phyloP scores from a whole-genome alignment of 30 jellyfish, hydroid and myxozoan genomes.

The Pseudorhiza aurosa region DNA sequence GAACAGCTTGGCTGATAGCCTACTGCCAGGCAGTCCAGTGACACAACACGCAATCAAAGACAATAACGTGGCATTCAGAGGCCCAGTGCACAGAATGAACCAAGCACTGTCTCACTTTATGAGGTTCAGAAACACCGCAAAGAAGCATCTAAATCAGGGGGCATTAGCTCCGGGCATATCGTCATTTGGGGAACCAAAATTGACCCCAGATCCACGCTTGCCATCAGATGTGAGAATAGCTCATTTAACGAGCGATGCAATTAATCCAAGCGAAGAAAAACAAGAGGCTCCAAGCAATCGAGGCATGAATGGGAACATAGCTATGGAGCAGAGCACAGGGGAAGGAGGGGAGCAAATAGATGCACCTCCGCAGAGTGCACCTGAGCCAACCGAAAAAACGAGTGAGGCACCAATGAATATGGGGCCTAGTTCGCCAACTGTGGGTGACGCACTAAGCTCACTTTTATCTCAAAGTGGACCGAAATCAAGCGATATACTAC shows the following conservation, averaged over 20 bases:
- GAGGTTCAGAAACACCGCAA: constrained; percentile 14
- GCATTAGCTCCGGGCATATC: neutral
- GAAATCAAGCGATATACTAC: constrained; percentile 36
- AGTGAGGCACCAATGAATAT: neutral
- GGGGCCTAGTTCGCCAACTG: constrained; percentile 18
- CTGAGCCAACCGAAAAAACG: neutral
- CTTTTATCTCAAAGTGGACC: constrained; percentile 49
- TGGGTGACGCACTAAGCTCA: constrained; percentile 56
- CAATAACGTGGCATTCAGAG: constrained; percentile 56
- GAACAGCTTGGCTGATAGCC: constrained; percentile 24
- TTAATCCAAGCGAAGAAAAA: constrained; percentile 12
- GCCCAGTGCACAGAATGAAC: constrained; percentile 8
- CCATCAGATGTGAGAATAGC: constrained; percentile 37
- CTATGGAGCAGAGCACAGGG: neutral
- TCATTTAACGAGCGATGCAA: constrained; percentile 30
- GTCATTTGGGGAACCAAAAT: constrained; percentile 2
- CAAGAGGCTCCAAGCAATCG: neutral
- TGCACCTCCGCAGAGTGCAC: neutral
- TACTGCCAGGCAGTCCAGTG: constrained; percentile 41
- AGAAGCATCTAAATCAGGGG: constrained; percentile 4
- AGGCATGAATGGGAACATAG: neutral
- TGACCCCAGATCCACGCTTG: constrained; percentile 4
- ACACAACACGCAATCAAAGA: constrained; percentile 80
- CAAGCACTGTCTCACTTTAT: constrained; percentile 17
- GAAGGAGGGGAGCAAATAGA: neutral